Conservation (phyloP, 1,140 invertebrate genomes). For the Lamellibrachia luymesi region DNA sequence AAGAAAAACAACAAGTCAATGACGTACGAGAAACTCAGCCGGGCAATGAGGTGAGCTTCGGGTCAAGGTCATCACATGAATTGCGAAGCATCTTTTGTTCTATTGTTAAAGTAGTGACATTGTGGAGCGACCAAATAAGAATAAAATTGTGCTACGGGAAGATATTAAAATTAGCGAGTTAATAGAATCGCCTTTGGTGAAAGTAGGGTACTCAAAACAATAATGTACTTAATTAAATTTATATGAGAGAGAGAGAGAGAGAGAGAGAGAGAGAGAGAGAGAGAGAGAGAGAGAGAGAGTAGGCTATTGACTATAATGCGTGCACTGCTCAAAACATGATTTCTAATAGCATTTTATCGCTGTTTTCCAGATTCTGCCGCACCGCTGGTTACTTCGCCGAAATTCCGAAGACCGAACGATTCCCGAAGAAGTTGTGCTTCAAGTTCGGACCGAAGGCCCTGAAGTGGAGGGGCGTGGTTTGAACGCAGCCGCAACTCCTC, state of each 20-base stretch:
- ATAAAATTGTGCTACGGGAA: not conserved
- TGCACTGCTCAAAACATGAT: not conserved
- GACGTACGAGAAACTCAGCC: constrained; percentile 99
- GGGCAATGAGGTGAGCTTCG: constrained; percentile 76
- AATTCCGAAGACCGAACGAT: constrained; percentile 23
- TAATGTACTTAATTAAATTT: not conserved
- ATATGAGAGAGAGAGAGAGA: not conserved
- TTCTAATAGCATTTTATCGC: not conserved
- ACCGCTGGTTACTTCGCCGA: constrained; percentile 18
- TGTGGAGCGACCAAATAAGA: not conserved
- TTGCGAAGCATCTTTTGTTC: constrained; percentile 17
- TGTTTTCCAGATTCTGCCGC: constrained; percentile 19
- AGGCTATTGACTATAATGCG: not conserved
- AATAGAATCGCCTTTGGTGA: too few species aligned
- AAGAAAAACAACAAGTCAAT: constrained; percentile 99
- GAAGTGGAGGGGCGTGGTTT: not conserved
- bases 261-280: not conserved
- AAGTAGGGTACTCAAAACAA: too few species aligned
- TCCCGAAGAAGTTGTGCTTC: constrained; percentile 30
- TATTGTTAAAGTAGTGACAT: not conserved
- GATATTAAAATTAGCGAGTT: too few species aligned
- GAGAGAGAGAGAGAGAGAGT: not conserved
- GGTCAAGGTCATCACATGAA: not conserved
- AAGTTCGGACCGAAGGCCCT: constrained; percentile 21
- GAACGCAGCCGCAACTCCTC: not conserved